Percentiles rank a stretch among this genome's conserved stretches.
phyloP scores from a whole-genome alignment of 2,113 vertebrate species.

The Rostratula benghalensis region DNA sequence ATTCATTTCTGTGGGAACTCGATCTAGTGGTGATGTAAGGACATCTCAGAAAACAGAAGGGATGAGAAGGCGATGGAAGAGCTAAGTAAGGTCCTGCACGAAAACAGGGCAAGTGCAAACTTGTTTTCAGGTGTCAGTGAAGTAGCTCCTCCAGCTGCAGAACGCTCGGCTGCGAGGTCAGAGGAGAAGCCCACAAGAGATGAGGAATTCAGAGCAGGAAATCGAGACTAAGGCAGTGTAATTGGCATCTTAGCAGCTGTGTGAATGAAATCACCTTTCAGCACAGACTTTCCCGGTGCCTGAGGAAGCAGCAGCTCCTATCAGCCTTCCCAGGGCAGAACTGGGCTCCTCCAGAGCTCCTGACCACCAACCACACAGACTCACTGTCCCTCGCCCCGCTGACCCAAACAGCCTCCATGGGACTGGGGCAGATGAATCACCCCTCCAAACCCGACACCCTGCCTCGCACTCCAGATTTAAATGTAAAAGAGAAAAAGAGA shows the following conservation, averaged over 20 bases:
- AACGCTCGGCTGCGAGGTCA: not conserved
- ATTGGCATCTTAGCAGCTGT: not conserved
- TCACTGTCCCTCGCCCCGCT: not conserved
- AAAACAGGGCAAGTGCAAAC: not conserved
- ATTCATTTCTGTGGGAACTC: not conserved
- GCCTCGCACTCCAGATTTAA: not conserved
- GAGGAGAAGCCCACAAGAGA: not conserved
- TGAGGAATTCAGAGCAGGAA: not conserved
- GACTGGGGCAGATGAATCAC: constrained; percentile 63
- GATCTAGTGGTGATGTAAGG: not conserved
- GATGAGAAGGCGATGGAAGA: not conserved
- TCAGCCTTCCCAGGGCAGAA: not conserved
- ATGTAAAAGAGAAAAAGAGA: not conserved
- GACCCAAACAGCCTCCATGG: not conserved
- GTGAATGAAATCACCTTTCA: not conserved
- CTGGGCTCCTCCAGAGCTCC: not conserved
- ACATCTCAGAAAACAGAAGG: not conserved
- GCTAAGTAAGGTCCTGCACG: not conserved
- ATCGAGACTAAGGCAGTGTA: not conserved
- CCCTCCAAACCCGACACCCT: constrained; percentile 35
- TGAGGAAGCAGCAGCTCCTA: not conserved
- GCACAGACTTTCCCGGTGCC: not conserved
- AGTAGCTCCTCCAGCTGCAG: not conserved
- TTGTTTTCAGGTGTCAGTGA: not conserved
- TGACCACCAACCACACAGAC: not conserved